Evolutionary conservation across 2,113 vertebrate genomes (phyloP).

Genomic region (Drymodes brunneopygia): DNA sequence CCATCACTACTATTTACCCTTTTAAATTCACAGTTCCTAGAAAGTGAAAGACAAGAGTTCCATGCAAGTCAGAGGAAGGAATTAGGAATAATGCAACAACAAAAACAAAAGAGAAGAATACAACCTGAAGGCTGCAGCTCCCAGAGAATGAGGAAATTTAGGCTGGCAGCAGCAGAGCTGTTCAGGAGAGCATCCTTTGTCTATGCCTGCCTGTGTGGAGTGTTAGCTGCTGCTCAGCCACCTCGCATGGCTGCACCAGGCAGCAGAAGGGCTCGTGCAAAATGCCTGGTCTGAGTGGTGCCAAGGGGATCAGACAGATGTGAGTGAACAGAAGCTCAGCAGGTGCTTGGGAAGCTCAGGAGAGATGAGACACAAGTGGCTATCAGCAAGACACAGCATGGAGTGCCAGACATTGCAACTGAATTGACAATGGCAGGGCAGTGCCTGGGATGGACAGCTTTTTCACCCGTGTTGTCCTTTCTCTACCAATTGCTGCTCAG

Average conservation of each 20-base stretch:
- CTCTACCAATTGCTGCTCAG: not conserved
- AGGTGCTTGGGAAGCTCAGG: not conserved
- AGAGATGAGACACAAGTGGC: constrained; percentile 4
- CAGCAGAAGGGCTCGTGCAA: not conserved
- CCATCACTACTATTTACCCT: not conserved
- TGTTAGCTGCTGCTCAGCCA: not conserved
- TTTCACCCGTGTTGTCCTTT: not conserved
- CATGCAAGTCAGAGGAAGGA: not conserved
- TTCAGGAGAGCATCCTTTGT: not conserved
- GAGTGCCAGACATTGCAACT: constrained; percentile 1
- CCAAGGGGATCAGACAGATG: constrained; percentile 28
- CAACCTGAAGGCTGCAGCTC: constrained; percentile 18
- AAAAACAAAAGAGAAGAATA: not conserved
- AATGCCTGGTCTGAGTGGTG: not conserved
- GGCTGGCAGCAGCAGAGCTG: not conserved
- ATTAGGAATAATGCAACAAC: not conserved
- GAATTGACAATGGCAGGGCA: not conserved
- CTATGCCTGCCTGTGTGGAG: not conserved
- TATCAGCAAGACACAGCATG: not conserved
- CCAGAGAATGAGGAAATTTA: not conserved
- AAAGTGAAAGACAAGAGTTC: not conserved
- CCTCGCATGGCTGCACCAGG: not conserved
- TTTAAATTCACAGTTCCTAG: not conserved
- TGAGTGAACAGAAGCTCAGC: constrained; percentile 22
- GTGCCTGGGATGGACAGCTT: not conserved